Evolutionary conservation across 2,888 invertebrate genomes (phyloP), one percentile per base, ranked within the genome.

Genomic region (Mycalesis mineus): DNA sequence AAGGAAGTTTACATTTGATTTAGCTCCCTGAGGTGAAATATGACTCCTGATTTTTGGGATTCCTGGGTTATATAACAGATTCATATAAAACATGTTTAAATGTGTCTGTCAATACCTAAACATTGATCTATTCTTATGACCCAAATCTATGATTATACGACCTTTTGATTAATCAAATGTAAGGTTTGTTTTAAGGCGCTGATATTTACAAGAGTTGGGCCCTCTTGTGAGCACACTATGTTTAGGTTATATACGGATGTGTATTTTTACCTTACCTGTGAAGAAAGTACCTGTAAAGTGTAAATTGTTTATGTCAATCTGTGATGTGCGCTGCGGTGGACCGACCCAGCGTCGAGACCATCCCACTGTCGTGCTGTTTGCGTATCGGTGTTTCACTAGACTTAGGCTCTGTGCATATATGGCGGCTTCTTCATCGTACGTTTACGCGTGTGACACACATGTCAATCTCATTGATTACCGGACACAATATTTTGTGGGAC

Each of bases 271-370:
- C 78, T 36, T 87, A 88, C 87, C 88, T 85, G 84, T 79, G 42
- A 52, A 52, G 50, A 75, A 85, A 84, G 88, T 89, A 89, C 88
- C 88, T 89, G 88, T 87, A 83, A 88, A 88, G 83, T 88, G 87
- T 87, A 87, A 85, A 87, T 85, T 82, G 2, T 80, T 79, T 75
- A 77, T 78, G 77, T 79, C 79, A 73, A 75, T 75, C 70, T 75
- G 73, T 75, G 71, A 68, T 70, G 74, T 86, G 88, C 88, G 78
- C 85, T 80, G 88, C 88, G 86, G 87, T 86, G 84, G 86, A 89
- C 88, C 74, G 87, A 88, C 70, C 70, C 71, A 62, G 62, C 55
- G 51, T 73, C 65, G 67, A 70, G 55, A 64, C 65, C 69, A 78
- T 75, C 74, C 82, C 74, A 75, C 78, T 82, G 82, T 33, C 7